Base-by-base conservation (phyloP, 2,888 invertebrate genomes). In the Cataglyphis cursor region DNA sequence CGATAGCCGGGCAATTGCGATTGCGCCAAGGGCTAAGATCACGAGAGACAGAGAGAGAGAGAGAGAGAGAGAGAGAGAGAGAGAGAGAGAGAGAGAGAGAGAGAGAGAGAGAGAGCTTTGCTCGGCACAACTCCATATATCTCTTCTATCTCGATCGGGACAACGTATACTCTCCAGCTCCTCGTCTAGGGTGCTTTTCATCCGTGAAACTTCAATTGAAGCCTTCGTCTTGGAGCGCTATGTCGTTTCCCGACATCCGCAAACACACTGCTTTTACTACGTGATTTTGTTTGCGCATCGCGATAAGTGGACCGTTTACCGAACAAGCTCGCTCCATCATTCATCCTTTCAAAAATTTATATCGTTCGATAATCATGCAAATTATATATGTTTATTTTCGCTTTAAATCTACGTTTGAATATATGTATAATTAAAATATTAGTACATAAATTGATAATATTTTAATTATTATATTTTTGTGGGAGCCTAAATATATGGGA, bases 101-200 rank as follows among this genome's bases (percentile, higher is more conserved):
- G 76, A 51, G 48, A 73, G 76, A 24, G 24, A 24, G 24, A 24
- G 24, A 51, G n/a, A 73, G 76, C 61, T 85, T 86, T 85, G 61
- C 72, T 54, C 70, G 89, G 84, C 89, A 88, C 89, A 88, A 89
- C 86, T 90, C 88, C 88, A 90, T 91, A 90, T 90, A 90, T 91
- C 90, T 90, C 90, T 85, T 87, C 89, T 91, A 90, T 91, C 90
- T 90, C 86, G 88, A 90, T 91, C 90, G 65, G 75, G 81, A 70
- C 82, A 78, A 70, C 61, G 70, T 83, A 70, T 83, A 83, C 70
- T 78, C 83, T 78, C 28, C n/a, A 62, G 51, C 28, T n/a, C 18
- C 66, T 75, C 62, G 68, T 81, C 80, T 81, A 81, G 64, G 62
- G 18, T 61, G 59, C 72, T 72, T 68, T 73, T 78, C 83, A 66